phyloP scores from a whole-genome alignment of 1,140 invertebrate genomes.

The Drosophila nebulosa region DNA sequence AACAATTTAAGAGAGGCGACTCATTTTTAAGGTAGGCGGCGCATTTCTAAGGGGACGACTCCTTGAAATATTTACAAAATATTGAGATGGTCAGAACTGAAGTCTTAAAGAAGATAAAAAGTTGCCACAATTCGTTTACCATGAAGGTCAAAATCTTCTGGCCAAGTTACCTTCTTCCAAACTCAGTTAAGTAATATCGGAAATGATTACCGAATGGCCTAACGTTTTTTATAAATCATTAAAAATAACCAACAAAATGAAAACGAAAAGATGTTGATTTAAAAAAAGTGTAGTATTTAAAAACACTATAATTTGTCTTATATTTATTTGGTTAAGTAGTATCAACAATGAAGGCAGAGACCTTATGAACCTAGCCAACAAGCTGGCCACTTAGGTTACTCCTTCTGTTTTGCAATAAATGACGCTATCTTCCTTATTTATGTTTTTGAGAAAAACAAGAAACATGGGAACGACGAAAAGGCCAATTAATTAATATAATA shows the following conservation, averaged over 20 bases:
- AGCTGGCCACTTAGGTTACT: background rate
- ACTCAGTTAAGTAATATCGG: background rate
- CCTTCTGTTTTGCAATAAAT: background rate
- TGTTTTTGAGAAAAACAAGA: constrained; percentile 21
- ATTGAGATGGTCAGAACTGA: background rate
- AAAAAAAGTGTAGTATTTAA: too few species aligned
- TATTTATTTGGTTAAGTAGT: too few species aligned
- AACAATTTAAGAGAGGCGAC: background rate
- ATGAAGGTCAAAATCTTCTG: too few species aligned
- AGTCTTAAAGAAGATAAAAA: background rate
- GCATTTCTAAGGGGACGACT: too few species aligned
- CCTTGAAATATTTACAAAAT: background rate
- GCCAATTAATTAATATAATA: constrained; percentile 71
- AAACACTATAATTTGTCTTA: too few species aligned
- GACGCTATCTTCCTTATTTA: constrained; percentile 45
- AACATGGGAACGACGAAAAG: background rate
- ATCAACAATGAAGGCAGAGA: too few species aligned
- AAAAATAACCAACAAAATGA: background rate
- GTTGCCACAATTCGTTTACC: too few species aligned
- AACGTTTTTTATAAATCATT: background rate
- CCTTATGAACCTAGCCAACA: background rate
- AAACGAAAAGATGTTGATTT: background rate
- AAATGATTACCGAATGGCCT: background rate
- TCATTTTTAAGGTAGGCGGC: too few species aligned
- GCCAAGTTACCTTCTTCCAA: too few species aligned